Evolutionary conservation across 2,888 invertebrate species (phyloP), one percentile per base, ranked within the genome.

Genomic region (Didymodactylos carnosus): DNA sequence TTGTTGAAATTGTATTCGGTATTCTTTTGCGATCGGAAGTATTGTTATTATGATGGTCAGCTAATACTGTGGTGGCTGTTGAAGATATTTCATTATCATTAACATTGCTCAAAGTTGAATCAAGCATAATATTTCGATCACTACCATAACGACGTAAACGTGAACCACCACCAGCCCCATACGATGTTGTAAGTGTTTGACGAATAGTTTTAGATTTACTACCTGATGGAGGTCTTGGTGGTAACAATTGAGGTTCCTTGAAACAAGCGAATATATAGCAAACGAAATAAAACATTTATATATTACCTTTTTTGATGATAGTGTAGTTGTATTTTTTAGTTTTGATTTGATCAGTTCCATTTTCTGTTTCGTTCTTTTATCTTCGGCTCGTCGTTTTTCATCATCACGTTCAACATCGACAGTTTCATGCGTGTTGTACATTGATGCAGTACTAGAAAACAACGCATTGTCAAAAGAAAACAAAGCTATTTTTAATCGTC

Each of bases 331-430:
- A n/a, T n/a, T n/a, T 25, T 69, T 73, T 8, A 73, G 11, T 41
- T 70, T 70, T 39, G 62, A 49, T 29, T 69, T 69, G 8, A 73
- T 49, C 14, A 49, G 13, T n/a, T 39, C 25, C 73, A 73, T 73
- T 70, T 73, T 73, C 29, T 73, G 69, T 39, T 73, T 73, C 16
- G 69, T 73, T 70, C 70, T 73, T 11, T 40, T 39, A 29, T 73
- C 70, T 19, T 73, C 73, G 19, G 25, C 70, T 39, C 23, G 62
- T 16, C 69, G 11, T 25, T 39, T 40, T 40, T 69, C 39, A 69
- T 69, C 39, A 8, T 40, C 40, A 25, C 39, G 1, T 40, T 23
- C 39, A 23, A 40, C 16, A 13, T 7, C 14, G n/a, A n/a, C n/a
- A n/a, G n/a, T n/a, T 19, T 73, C 73, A 40, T 40, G 70, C 16